A percentile compares a stretch with the other conserved stretches of the same genome.
Evolutionary conservation across 2,797 vertebrate species (phyloP).

Genomic region (Rhinichthys osculus): DNA sequence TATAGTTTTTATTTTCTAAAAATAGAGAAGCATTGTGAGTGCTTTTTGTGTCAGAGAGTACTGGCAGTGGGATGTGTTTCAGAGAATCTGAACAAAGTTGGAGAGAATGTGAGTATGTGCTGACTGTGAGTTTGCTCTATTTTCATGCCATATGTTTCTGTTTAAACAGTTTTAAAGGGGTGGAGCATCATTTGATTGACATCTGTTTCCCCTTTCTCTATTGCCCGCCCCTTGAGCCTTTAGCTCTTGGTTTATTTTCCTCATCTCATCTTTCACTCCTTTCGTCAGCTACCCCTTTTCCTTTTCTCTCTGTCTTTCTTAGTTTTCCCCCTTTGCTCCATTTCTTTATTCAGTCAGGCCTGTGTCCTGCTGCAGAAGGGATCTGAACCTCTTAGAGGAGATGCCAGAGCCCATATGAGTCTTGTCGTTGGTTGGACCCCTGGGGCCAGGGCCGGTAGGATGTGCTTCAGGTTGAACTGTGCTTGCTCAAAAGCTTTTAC

Average conservation of each 20-base stretch:
- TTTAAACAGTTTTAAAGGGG: conserved; percentile 87
- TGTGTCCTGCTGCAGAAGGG: conserved; percentile 19
- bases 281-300: conserved; percentile 24
- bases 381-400: conserved; percentile 22
- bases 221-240: conserved; percentile 60
- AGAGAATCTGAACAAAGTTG: not conserved
- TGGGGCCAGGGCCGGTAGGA: conserved; percentile 26
- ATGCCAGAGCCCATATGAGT: conserved; percentile 7
- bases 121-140: conserved; percentile 33
- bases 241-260: conserved; percentile 86
- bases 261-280: conserved; percentile 61
- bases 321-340: conserved; percentile 45
- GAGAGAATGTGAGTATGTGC: conserved; percentile 23
- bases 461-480: conserved; percentile 32
- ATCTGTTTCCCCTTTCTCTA: conserved; percentile 83
- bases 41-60: not conserved
- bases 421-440: conserved; percentile 23
- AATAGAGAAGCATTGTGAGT: not conserved
- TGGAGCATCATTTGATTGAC: conserved; percentile 93
- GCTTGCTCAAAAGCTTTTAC: conserved; percentile 23
- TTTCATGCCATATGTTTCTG: conserved; percentile 94
- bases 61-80: not conserved
- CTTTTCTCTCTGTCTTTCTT: conserved; percentile 61
- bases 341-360: conserved; percentile 38
- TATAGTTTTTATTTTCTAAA: not conserved